These are phyloP conservation scores for Polietes domitor DNA, from an alignment of 2,888 invertebrate genomes.

Conservation along the genomic window DNA sequence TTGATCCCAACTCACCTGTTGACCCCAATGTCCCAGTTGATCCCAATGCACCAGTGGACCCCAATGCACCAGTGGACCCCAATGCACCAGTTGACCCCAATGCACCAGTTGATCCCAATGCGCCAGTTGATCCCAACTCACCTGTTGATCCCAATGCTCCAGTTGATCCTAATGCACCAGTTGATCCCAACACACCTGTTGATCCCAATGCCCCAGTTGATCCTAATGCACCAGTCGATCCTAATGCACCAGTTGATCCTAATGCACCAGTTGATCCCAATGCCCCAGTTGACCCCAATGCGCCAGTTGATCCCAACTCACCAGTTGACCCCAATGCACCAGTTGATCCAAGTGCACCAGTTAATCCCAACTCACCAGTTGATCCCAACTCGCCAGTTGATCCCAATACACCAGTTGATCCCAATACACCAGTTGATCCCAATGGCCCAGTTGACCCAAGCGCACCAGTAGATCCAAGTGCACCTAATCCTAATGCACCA, in stretches of 20 bases:
- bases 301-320: slow-evolving; percentile 41
- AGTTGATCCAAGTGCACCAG: slow-evolving; percentile 47
- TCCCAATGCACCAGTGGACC: slow-evolving; percentile 52
- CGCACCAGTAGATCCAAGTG: slow-evolving; percentile 39
- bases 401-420: slow-evolving; percentile 56
- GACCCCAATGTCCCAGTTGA: slow-evolving; percentile 52
- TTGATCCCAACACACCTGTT: slow-evolving; percentile 43
- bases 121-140: slow-evolving; percentile 49
- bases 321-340: slow-evolving; percentile 53
- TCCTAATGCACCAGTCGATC: slow-evolving; percentile 51
- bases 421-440: slow-evolving; percentile 46
- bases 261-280: slow-evolving; percentile 39
- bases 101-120: slow-evolving; percentile 53
- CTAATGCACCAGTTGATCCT: slow-evolving; percentile 52
- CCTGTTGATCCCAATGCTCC: slow-evolving; percentile 53
- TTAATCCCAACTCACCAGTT: slow-evolving; percentile 52
- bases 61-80: slow-evolving; percentile 52
- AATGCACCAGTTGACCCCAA: slow-evolving; percentile 57
- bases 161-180: slow-evolving; percentile 42
- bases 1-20: slow-evolving; percentile 40
- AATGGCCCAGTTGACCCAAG: slow-evolving; percentile 43
- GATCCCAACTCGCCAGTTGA: slow-evolving; percentile 46
- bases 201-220: slow-evolving; percentile 54
- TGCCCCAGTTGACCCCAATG: slow-evolving; percentile 42
- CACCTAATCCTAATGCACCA: slow-evolving; percentile 49